Percentiles rank a stretch among this genome's conserved stretches.
Conservation (phyloP, 2,113 vertebrate genomes). For the Eudyptes chrysolophus region DNA sequence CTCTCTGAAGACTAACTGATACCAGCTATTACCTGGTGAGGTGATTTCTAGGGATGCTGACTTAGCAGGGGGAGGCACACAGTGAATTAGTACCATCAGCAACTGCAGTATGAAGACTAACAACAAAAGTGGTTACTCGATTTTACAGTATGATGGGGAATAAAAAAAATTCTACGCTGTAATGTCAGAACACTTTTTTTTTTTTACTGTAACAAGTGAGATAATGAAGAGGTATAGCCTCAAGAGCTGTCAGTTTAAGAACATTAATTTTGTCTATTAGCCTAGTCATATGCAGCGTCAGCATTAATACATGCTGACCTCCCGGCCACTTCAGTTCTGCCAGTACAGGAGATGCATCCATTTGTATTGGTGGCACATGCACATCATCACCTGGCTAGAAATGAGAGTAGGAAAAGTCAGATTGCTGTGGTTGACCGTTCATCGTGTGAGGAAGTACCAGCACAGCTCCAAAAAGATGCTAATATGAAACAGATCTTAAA, state of each 20-base stretch:
- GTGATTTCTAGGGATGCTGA: not conserved
- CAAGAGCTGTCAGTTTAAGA: not conserved
- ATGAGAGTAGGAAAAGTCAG: not conserved
- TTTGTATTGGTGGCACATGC: not conserved
- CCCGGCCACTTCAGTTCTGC: not conserved
- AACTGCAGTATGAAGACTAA: not conserved
- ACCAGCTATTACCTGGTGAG: not conserved
- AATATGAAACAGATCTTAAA: not conserved
- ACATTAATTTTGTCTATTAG: slow-evolving; percentile 13
- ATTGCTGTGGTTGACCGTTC: not conserved
- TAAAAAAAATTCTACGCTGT: not conserved
- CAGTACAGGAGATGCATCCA: not conserved
- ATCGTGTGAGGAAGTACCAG: not conserved
- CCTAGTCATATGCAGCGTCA: not conserved
- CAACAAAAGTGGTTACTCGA: not conserved
- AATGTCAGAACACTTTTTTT: not conserved
- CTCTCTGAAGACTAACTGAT: not conserved
- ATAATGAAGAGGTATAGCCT: not conserved
- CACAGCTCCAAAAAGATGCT: not conserved
- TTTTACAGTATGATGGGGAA: not conserved
- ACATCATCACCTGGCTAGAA: not conserved
- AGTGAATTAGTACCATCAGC: not conserved
- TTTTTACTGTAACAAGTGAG: not conserved
- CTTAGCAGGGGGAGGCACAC: not conserved
- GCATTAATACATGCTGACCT: not conserved